Evolutionary conservation across 1,140 invertebrate genomes (phyloP).

Genomic region (Pseudobourletiella spinata): DNA sequence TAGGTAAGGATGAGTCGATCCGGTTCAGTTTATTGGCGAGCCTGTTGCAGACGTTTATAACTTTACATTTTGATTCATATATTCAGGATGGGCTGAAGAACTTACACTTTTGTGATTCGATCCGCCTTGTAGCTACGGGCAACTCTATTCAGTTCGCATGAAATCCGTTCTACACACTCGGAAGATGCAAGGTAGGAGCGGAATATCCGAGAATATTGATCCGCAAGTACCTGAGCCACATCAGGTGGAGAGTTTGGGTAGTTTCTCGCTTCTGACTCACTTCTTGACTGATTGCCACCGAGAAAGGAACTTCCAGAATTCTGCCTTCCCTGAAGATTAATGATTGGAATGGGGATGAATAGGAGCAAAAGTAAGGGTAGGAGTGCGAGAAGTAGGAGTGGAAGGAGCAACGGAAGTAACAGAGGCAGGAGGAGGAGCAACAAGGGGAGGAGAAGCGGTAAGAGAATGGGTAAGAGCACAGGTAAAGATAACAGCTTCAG

Average conservation of each 20-base stretch:
- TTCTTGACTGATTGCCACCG: neutral
- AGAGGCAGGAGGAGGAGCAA: neutral
- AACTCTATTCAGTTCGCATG: neutral
- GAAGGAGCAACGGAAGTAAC: neutral
- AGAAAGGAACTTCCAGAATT: neutral
- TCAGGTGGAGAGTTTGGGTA: neutral
- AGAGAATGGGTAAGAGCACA: neutral
- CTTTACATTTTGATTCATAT: no score
- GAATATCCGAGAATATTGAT: conserved; percentile 1
- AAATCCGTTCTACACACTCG: conserved; percentile 4
- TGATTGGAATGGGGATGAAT: conserved; percentile 4
- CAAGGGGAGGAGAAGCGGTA: neutral
- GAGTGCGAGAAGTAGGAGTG: neutral
- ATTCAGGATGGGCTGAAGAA: no score
- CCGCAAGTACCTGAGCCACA: neutral
- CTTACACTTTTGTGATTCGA: neutral
- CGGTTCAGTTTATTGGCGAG: neutral
- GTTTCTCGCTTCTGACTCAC: neutral
- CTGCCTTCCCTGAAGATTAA: neutral
- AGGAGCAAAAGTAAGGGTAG: neutral
- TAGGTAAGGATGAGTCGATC: neutral
- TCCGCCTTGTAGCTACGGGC: neutral
- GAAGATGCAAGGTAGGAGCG: neutral
- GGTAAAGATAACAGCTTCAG: neutral
- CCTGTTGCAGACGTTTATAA: no score